Evolutionary conservation across 2,113 vertebrate genomes (phyloP).

Genomic region (Mus spicilegus): DNA sequence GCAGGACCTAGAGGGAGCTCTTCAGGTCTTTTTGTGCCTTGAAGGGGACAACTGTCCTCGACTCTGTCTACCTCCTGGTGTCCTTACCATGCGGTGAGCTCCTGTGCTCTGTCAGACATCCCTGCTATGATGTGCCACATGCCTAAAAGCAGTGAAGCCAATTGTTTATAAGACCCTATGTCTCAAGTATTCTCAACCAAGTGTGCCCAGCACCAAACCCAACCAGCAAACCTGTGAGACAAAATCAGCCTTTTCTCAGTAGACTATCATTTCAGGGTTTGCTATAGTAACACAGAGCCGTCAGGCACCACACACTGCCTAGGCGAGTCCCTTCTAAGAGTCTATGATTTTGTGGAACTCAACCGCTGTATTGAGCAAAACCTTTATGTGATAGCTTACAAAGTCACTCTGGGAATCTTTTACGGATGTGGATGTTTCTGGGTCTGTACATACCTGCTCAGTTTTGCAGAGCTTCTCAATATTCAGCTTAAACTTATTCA

Average conservation of each 20-base stretch:
- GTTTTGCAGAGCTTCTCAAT: conserved; percentile 97
- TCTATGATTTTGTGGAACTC: neutral
- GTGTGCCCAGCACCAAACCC: neutral
- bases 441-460: conserved; percentile 92
- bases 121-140: neutral
- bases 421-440: neutral
- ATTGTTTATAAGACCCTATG: neutral
- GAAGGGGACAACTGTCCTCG: neutral
- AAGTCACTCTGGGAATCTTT: conserved; percentile 1
- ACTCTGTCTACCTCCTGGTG: neutral
- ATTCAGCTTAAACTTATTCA: conserved; percentile 91
- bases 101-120: neutral
- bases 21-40: neutral
- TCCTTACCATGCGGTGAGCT: neutral
- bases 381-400: conserved; percentile 4
- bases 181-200: neutral
- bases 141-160: neutral
- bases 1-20: neutral
- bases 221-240: neutral
- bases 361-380: neutral
- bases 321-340: neutral
- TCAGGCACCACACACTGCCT: neutral
- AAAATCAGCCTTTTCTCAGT: neutral
- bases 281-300: neutral
- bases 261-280: neutral